phyloP scores from a whole-genome alignment of 2,888 invertebrate genomes.

The Ormyrus labotus region DNA sequence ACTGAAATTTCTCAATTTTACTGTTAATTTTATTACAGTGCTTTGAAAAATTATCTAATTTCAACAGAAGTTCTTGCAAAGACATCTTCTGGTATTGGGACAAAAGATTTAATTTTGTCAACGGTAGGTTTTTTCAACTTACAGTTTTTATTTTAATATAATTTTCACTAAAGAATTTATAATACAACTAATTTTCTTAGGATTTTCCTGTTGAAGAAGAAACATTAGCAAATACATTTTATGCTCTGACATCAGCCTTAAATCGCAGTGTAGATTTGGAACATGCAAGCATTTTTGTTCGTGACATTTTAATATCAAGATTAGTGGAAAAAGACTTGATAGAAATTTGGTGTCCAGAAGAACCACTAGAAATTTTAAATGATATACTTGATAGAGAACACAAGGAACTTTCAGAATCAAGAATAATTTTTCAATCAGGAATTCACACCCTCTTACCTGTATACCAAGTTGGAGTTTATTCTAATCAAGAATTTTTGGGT shows the following conservation, averaged over 20 bases:
- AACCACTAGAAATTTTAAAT: slow-evolving; percentile 85
- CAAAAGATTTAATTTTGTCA: slow-evolving; percentile 88
- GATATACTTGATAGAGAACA: slow-evolving; percentile 81
- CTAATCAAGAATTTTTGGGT: slow-evolving; percentile 87
- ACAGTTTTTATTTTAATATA: not conserved
- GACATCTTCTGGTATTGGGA: slow-evolving; percentile 86
- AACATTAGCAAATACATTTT: slow-evolving; percentile 85
- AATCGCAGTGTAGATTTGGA: slow-evolving; percentile 81
- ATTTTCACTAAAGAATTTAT: slow-evolving; percentile 19
- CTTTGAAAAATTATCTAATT: slow-evolving; percentile 82
- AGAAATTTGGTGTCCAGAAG: slow-evolving; percentile 88
- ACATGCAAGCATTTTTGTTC: slow-evolving; percentile 85
- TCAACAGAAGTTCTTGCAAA: slow-evolving; percentile 83
- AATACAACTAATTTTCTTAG: slow-evolving; percentile 74
- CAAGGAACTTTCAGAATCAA: slow-evolving; percentile 82
- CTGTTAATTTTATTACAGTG: slow-evolving; percentile 69
- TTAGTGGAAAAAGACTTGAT: slow-evolving; percentile 90
- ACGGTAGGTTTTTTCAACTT: slow-evolving; percentile 78
- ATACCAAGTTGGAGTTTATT: slow-evolving; percentile 92
- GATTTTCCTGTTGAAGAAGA: slow-evolving; percentile 83
- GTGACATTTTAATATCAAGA: slow-evolving; percentile 91
- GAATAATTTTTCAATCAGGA: slow-evolving; percentile 88
- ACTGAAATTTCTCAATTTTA: too few species aligned
- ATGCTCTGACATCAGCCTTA: slow-evolving; percentile 89
- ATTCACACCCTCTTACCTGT: slow-evolving; percentile 88